Evolutionary conservation across 2,888 invertebrate genomes (phyloP).

Genomic region (Ashinkailepas kermadecensis): DNA sequence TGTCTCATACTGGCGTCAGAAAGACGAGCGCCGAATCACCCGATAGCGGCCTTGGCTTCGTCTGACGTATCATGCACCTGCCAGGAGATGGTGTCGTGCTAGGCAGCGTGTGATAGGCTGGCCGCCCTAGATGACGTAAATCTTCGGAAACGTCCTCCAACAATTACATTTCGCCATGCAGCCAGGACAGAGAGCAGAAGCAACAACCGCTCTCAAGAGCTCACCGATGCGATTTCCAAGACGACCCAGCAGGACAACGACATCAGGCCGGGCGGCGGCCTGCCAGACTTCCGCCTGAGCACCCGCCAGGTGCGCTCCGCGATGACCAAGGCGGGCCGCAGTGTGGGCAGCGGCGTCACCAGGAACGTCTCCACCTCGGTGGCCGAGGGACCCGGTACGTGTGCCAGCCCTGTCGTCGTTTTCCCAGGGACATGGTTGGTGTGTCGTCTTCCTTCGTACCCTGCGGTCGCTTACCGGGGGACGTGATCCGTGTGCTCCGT

Average conservation of each 20-base stretch:
- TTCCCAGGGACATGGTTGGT: not conserved
- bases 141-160: not conserved
- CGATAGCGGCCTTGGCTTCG: not conserved
- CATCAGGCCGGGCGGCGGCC: not conserved
- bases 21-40: not conserved
- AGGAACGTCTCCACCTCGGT: not conserved
- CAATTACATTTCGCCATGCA: not conserved
- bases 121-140: too few relatives aligned
- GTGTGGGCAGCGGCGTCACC: not conserved
- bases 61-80: not conserved
- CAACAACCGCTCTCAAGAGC: not conserved
- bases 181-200: not conserved
- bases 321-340: not conserved
- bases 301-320: not conserved
- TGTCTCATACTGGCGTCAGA: too few relatives aligned
- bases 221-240: not conserved
- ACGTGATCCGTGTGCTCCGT: not conserved
- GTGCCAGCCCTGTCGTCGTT: too few relatives aligned
- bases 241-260: not conserved
- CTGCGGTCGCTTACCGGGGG: not conserved
- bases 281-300: not conserved
- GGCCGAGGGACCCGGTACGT: too few relatives aligned
- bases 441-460: not conserved
- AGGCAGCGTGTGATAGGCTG: too few relatives aligned
- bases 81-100: not conserved